Evolutionary conservation across 2,113 vertebrate species (phyloP), one percentile per base, ranked within the genome.

Genomic region (Argyrosomus japonicus): DNA sequence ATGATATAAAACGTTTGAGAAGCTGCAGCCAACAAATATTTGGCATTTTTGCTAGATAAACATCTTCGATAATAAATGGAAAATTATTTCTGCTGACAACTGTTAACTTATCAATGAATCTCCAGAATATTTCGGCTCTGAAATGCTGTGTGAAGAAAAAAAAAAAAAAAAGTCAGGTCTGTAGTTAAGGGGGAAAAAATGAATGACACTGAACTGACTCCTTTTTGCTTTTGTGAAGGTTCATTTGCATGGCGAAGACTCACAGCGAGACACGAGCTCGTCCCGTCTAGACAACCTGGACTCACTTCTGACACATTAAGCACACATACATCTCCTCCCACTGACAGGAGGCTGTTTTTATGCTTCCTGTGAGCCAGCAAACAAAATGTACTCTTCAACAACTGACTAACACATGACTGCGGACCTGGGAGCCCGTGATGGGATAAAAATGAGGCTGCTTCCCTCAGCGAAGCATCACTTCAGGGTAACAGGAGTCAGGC

Each of bases 381-480:
- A 81, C 32, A 86, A 68, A 87, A 83, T 63, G 67, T 36, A 45
- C 63, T 71, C 67, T 68, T 83, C 40, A 54, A 69, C n/a, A 51
- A 85, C 75, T 86, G 72, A 90, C 79, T 81, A 90, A 81, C 87
- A 29, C 83, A 85, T 90, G 89, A 93, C 88, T 81, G 56, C 12
- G 45, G 83, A 63, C 25, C 69, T 53, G 69, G 45, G 29, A 79
- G 70, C 50, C 54, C 60, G 77, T 79, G 76, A 80, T 79, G 27
- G 58, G 27, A 62, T 36, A 61, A 69, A 29, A 84, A 84, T 56
- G 17, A 75, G 67, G 15, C 47, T 63, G 62, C 63, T 57, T 71
- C 21, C 68, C 75, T 84, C 73, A 75, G 68, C 68, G 57, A 82
- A 80, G 61, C 53, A 40, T 63, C 32, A 63, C 83, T 89, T 84